Base-by-base conservation (phyloP, 2,797 vertebrate species). In the Chlorospingus flavigularis region DNA sequence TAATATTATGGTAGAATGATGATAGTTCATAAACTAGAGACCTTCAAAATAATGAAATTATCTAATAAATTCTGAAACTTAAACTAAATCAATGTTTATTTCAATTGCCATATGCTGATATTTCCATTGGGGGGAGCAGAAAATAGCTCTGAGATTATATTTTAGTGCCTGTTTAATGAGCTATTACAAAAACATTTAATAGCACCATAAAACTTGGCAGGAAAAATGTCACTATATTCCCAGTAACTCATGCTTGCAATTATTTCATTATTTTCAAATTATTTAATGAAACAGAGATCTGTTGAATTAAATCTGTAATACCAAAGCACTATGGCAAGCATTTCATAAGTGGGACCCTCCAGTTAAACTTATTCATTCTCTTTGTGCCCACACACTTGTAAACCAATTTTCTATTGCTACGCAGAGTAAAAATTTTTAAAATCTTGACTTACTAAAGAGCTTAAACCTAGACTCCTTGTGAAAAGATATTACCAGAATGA, bases 281-380 rank as follows among this genome's bases (percentile, higher is more conserved):
- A 53, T 54, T 74, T 63, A 78, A 87, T 68, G 50, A 81, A 68
- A 61, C 13, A 53, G 4, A 63, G 7, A 58, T n/a, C 15, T 43
- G 6, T 65, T 78, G 60, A 10, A 25, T 45, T 35, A 84, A 58
- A 77, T 23, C 17, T 70, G 8, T 25, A 24, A 74, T 31, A 26
- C n/a, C 2, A 2, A 93, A 73, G 6, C 35, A 45, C 4, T 3
- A 9, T 7, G 2, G 0, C 0, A 80, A 31, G 8, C 51, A 45
- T 62, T 86, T 66, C 4, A 42, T 24, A 82, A 73, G 24, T 31
- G 9, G 4, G 4, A 62, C 3, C 1, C 7, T 66, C 17, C 18
- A 26, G 15, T 70, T 47, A 62, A 68, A 65, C 6, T 48, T 1
- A 16, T 48, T 33, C 2, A 9, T 6, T 7, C 50, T 60, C 86